phyloP scores from a whole-genome alignment of 2,113 vertebrate genomes.

The Ceyx margarethae region DNA sequence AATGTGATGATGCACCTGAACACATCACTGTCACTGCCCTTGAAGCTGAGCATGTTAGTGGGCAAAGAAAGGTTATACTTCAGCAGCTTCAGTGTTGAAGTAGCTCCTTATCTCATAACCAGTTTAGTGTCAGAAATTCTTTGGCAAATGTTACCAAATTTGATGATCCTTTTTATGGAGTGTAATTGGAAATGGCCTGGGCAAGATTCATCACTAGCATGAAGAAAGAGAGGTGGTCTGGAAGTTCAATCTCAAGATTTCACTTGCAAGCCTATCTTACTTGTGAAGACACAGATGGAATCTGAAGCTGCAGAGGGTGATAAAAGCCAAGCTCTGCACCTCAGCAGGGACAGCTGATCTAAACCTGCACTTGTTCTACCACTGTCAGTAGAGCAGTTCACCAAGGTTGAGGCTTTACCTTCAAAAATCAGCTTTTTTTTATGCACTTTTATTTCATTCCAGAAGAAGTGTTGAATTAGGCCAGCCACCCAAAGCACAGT shows the following conservation, averaged over 20 bases:
- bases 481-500: background rate
- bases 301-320: background rate
- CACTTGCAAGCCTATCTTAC: background rate
- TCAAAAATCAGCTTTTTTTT: background rate
- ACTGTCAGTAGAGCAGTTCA: accelerated
- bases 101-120: background rate
- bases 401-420: background rate
- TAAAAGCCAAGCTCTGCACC: background rate
- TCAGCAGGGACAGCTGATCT: background rate
- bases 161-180: background rate
- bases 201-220: background rate
- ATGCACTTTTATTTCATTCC: background rate
- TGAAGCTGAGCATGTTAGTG: background rate
- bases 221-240: background rate
- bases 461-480: background rate
- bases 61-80: background rate
- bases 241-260: background rate
- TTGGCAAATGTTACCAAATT: background rate
- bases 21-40: background rate
- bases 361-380: background rate
- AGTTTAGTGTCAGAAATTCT: background rate
- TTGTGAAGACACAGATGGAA: background rate
- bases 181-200: background rate
- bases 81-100: background rate
- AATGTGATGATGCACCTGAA: background rate